Percentiles rank a stretch among this genome's conserved stretches.
Conservation (phyloP, 2,113 vertebrate species). For the Lontra canadensis region DNA sequence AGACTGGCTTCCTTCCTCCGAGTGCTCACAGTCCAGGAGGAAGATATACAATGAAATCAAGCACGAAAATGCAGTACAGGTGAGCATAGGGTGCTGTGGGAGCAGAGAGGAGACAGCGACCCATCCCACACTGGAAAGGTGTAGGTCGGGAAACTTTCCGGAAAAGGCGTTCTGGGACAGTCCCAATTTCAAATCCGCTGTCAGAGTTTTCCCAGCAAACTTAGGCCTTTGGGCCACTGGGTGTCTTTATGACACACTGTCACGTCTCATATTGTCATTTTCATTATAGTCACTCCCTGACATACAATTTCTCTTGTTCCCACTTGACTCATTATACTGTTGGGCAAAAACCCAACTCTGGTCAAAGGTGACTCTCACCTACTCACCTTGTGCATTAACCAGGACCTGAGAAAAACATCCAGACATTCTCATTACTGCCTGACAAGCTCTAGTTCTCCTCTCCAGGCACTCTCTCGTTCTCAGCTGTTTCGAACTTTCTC, state of each 20-base stretch:
- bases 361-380: neutral
- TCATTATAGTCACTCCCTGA: neutral
- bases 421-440: accelerated
- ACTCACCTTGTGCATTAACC: neutral
- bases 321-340: neutral
- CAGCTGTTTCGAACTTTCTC: neutral
- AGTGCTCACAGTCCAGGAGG: neutral
- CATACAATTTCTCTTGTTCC: neutral
- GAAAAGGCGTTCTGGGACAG: neutral
- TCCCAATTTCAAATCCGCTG: neutral
- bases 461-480: neutral
- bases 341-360: neutral
- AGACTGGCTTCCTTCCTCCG: neutral
- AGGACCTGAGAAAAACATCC: neutral
- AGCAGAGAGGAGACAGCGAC: neutral
- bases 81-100: neutral
- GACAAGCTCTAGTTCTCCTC: neutral
- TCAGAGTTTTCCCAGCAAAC: neutral
- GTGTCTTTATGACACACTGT: neutral
- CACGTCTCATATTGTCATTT: neutral
- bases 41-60: neutral
- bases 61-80: neutral
- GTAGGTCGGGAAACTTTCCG: neutral
- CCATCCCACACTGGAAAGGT: neutral
- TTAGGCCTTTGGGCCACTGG: neutral